Base-by-base conservation (phyloP, 2,113 vertebrate species). In the Zeus faber region DNA sequence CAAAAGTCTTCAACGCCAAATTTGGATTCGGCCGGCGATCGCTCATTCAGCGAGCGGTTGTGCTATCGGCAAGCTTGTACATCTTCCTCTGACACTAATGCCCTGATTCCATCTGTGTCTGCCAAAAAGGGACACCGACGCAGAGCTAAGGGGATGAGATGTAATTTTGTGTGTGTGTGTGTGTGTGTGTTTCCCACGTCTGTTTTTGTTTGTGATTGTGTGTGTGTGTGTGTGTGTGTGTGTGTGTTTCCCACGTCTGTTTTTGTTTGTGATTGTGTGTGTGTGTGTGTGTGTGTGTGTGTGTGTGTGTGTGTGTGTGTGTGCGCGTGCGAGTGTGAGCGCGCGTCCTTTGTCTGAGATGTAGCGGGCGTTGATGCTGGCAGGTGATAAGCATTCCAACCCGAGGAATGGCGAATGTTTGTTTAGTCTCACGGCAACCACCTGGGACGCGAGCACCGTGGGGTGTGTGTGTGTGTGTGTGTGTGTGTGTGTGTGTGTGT, bases 351-450 rank as follows among this genome's bases (percentile, higher is more conserved):
- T 11, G 13, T 37, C 13, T n/a, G 14, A 14, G 24, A 41, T 49
- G 58, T 31, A 45, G 49, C 20, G 29, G 26, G 27, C 68, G 77
- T 68, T 72, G 63, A 66, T 80, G 76, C 40, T 44, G 18, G 43
- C 27, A 21, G n/a, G 53, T 60, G 65, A 82, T 77, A 72, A 77
- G 65, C 68, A 70, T 62, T 70, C 61, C 57, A 31, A 26, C 39
- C 21, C 58, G 76, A 61, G 68, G 16, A 50, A 31, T 5, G 62
- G 49, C 31, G 23, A 8, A 41, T 71, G 56, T 75, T 75, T 77
- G 71, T 77, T 82, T 70, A 75, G 58, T 51, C 57, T 56, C 61
- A 71, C 73, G 26, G 80, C 65, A 67, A 72, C 57, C 69, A 80
- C 74, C 65, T 76, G 72, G 66, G 69, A 74, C 80, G 63, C 67